Conservation (phyloP, 2,888 invertebrate genomes). For the Drosophila differens region DNA sequence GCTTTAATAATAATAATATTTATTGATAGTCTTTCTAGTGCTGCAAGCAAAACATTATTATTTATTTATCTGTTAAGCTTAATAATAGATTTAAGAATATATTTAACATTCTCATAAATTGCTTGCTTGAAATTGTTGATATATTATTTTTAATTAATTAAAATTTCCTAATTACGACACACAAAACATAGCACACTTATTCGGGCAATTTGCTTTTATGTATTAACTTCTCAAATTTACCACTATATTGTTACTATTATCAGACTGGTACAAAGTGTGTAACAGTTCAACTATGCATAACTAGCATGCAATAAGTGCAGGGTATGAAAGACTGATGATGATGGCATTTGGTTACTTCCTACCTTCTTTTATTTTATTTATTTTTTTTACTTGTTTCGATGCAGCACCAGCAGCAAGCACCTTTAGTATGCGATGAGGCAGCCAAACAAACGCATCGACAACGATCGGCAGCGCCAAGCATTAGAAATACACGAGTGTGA, state of each 20-base stretch:
- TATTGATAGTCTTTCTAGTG: neutral
- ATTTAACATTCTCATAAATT: neutral
- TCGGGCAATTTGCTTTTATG: neutral
- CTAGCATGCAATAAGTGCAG: constrained; percentile 1
- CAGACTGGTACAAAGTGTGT: neutral
- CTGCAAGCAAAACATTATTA: neutral
- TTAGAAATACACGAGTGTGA: constrained; percentile 35
- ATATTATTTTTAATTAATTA: neutral
- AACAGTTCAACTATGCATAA: neutral
- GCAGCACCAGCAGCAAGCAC: constrained; percentile 58
- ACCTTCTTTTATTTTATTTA: constrained; percentile 41
- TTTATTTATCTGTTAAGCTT: neutral
- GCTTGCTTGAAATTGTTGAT: neutral
- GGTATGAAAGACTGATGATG: constrained; percentile 72
- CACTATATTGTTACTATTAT: neutral
- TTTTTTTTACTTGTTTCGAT: constrained; percentile 21
- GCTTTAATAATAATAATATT: neutral
- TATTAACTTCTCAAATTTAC: neutral
- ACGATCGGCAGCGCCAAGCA: constrained; percentile 58
- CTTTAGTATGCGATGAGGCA: constrained; percentile 77
- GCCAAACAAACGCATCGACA: constrained; percentile 72
- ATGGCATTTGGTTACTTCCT: constrained; percentile 73
- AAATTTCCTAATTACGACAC: neutral
- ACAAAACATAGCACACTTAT: neutral
- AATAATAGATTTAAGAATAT: neutral